Evolutionary conservation across 2,888 invertebrate genomes (phyloP), one percentile per base, ranked within the genome.

Genomic region (Lasioglossum pauxillum): DNA sequence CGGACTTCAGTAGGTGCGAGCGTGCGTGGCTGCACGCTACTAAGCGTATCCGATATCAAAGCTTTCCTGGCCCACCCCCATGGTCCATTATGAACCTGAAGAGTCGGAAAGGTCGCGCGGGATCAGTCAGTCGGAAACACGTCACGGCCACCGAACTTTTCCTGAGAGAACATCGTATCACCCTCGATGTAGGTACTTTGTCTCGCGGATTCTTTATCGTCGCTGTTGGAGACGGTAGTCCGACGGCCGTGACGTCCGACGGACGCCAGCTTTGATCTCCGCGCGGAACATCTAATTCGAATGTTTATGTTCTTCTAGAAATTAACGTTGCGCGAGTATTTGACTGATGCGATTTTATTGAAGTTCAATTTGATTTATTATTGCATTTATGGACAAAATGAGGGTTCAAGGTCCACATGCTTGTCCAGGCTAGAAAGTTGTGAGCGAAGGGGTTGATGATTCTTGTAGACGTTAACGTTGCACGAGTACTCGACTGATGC

Each of bases 41-140:
- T 88, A 91, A 90, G 80, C 90, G 89, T 93, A 92, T 93, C 93
- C 91, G 84, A 92, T 92, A 93, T 93, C 93, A 93, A 93, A 92
- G 92, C 74, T 57, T 77, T 38, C 69, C 23, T 23, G 23, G 60
- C 60, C 27, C 14, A 14, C 60, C 27, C 27, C 60, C 60, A 60
- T 41, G 85, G 38, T 80, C 85, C 86, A 87, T 89, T 90, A 85
- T 84, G 82, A 75, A 67, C 31, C 72, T 16, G 69, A 44, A n/a
- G 27, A 74, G 53, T 57, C 38, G 44, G 60, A 71, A 86, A 85
- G 46, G 75, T 81, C 73, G 75, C 67, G 38, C 8, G 49, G 53
- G 12, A 8, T 74, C 79, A 23, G 31, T 46, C 44, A 2, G 23
- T 1, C 27, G 14, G n/a, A 14, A 38, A 8, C 41, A 44, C 41